Base-by-base conservation (phyloP, 2,113 vertebrate genomes). In the Toxostoma redivivum region DNA sequence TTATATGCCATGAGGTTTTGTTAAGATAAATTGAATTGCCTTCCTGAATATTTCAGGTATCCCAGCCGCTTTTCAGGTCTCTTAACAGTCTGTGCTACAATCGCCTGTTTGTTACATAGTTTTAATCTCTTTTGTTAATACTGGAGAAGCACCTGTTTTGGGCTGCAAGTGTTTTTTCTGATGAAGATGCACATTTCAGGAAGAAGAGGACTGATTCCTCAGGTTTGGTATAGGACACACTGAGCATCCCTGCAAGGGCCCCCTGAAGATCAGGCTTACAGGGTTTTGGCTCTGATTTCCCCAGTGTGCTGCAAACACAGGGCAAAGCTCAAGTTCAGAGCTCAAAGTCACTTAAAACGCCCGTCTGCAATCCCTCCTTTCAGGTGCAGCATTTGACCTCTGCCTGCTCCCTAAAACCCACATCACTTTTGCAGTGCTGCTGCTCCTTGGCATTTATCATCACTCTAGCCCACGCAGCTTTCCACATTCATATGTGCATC, bases 1-100 rank as follows among this genome's bases (percentile, higher is more conserved):
- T 97, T 90, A 71, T 56, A 37, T 64, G 76, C 89, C 57, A 35
- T 15, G 19, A 58, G 79, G 56, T 57, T 92, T 92, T 67, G 54
- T 91, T 90, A 67, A 74, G 23, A 15, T 38, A 25, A 67, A n/a
- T 79, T 92, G 83, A 54, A 61, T 95, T 4, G 0, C 37, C 3
- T 0, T 64, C 28, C 37, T 58, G 84, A 42, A 30, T 78, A 64
- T 81, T 92, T 96, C 0, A 3, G 56, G 44, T 79, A 44, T 86
- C 53, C 33, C 64, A 30, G 81, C 27, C 53, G 37, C 45, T 94
- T 93, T 81, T 56, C 31, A 24, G 42, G 12, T 77, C 47, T 71
- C 18, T 53, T 53, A 30, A 44, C 25, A 61, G 57, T 23, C 50
- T 62, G 13, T 57, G n/a, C 58, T 87, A 7, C 47, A 30, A 12